Conservation (phyloP, 2,797 vertebrate genomes). For the Hapalemur alaotrensis region DNA sequence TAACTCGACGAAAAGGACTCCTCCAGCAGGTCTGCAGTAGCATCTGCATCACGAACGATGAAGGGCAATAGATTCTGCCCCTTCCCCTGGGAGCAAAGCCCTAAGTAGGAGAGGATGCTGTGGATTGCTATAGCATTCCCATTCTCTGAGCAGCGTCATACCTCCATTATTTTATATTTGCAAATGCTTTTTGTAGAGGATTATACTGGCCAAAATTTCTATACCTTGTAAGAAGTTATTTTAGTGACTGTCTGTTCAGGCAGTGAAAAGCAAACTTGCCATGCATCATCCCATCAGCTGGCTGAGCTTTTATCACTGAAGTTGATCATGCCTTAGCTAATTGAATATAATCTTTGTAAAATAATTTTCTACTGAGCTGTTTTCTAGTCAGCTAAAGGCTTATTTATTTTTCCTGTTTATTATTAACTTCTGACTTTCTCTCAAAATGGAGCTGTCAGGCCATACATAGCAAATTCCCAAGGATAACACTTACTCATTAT, state of each 20-base stretch:
- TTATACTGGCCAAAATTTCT: background rate
- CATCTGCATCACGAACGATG: background rate
- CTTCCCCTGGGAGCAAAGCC: background rate
- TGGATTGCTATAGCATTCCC: background rate
- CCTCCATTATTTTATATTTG: background rate
- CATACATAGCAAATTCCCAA: background rate
- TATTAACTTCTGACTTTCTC: conserved; percentile 39
- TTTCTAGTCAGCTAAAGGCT: conserved; percentile 9
- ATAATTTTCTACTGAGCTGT: conserved; percentile 37
- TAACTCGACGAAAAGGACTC: background rate
- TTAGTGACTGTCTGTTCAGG: background rate
- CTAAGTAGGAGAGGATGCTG: background rate
- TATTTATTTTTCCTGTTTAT: conserved; percentile 42
- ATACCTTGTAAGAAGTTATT: conserved; percentile 7
- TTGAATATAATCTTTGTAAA: conserved; percentile 28
- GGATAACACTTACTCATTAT: background rate
- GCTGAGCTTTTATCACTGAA: background rate
- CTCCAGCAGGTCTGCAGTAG: background rate
- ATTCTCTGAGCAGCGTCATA: background rate
- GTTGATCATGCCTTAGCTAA: conserved; percentile 46
- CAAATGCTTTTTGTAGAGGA: background rate
- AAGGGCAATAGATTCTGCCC: background rate
- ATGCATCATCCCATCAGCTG: background rate
- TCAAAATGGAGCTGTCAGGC: conserved; percentile 7
- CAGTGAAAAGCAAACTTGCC: background rate